Evolutionary conservation across 1,140 invertebrate species (phyloP).

Genomic region (Protaetia brevitarsis): DNA sequence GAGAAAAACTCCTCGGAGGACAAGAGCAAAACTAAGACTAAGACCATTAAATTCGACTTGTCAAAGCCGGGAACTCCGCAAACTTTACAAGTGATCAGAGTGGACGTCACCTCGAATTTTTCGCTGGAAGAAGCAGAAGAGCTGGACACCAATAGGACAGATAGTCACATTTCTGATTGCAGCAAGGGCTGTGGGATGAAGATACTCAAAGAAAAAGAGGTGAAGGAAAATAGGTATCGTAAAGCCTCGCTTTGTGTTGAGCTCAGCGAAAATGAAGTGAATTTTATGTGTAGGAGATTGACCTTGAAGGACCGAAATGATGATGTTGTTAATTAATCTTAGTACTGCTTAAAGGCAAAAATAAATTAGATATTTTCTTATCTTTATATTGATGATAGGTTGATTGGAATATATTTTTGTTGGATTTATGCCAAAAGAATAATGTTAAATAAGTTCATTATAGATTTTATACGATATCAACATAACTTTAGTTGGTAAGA

Average conservation of each 20-base stretch:
- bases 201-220: not conserved
- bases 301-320: constrained; percentile 3
- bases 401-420: too few relatives aligned
- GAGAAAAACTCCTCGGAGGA: too few relatives aligned
- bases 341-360: too few relatives aligned
- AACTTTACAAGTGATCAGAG: constrained; percentile 45
- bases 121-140: constrained; percentile 26
- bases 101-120: constrained; percentile 44
- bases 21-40: constrained; percentile 33
- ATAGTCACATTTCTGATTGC: not conserved
- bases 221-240: not conserved
- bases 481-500: too few relatives aligned
- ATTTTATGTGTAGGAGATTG: constrained; percentile 19
- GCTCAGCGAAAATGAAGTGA: not conserved
- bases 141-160: not conserved
- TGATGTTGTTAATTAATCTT: not conserved
- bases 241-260: not conserved
- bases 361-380: too few relatives aligned
- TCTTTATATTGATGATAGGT: too few relatives aligned
- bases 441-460: too few relatives aligned
- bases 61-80: constrained; percentile 43
- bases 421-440: too few relatives aligned
- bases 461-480: too few relatives aligned
- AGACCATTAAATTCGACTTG: constrained; percentile 40
- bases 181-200: constrained; percentile 20